Evolutionary conservation across 2,113 vertebrate genomes (phyloP).

Genomic region (Aleadryas rufinucha): DNA sequence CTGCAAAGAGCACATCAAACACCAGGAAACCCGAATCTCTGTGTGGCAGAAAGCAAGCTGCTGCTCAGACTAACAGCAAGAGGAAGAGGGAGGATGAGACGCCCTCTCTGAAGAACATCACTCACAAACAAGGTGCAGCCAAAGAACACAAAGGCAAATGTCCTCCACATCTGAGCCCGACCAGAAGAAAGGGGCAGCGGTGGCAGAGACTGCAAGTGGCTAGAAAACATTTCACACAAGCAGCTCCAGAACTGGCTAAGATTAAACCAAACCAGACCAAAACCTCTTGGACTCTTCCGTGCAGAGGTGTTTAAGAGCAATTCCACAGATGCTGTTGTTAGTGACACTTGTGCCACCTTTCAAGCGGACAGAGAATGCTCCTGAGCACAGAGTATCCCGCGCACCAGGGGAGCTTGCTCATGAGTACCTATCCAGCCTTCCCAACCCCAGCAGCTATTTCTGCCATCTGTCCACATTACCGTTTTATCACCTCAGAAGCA

Average conservation of each 20-base stretch:
- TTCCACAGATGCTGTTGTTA: not conserved
- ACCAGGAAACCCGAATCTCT: not conserved
- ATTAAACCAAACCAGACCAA: not conserved
- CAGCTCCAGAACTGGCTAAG: not conserved
- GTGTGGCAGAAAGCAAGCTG: not conserved
- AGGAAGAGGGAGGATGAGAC: not conserved
- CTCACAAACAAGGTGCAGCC: not conserved
- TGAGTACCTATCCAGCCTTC: not conserved
- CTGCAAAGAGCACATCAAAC: not conserved
- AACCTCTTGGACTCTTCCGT: not conserved
- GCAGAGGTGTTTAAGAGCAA: not conserved
- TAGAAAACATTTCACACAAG: not conserved
- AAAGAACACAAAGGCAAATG: not conserved
- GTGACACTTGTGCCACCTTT: not conserved
- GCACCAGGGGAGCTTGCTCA: not conserved
- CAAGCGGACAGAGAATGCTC: not conserved
- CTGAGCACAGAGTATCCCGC: not conserved
- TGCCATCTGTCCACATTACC: not conserved
- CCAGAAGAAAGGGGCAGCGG: not conserved
- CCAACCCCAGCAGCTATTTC: not conserved
- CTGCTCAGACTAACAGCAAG: not conserved
- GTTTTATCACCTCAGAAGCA: not conserved
- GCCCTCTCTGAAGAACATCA: not conserved
- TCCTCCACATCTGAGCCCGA: not conserved
- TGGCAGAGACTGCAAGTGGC: not conserved